Conservation (phyloP, 2,888 invertebrate genomes). For the Cheilosia scutellata region DNA sequence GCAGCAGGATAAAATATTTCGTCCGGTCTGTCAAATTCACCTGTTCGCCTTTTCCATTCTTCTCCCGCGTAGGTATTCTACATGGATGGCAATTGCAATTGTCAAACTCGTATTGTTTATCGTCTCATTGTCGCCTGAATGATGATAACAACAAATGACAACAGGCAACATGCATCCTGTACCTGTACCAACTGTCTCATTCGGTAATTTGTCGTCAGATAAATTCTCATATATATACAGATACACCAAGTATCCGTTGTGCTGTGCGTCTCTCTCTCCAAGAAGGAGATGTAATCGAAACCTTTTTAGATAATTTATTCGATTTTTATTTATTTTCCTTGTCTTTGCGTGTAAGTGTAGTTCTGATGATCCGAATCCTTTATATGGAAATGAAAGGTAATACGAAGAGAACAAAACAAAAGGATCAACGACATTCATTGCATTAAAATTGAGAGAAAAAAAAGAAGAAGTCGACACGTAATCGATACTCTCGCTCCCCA, state of each 20-base stretch:
- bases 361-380: slow-evolving; percentile 53
- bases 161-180: slow-evolving; percentile 47
- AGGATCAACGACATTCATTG: slow-evolving; percentile 75
- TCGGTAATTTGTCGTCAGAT: slow-evolving; percentile 50
- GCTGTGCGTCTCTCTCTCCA: not conserved
- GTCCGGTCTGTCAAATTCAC: slow-evolving; percentile 36
- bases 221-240: slow-evolving; percentile 6
- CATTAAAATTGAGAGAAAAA: slow-evolving; percentile 38
- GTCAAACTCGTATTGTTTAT: slow-evolving; percentile 63
- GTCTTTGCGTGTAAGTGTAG: slow-evolving; percentile 3
- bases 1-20: slow-evolving; percentile 42
- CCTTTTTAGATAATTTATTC: slow-evolving; percentile 69
- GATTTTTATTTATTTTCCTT: slow-evolving; percentile 59
- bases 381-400: slow-evolving; percentile 65
- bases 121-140: slow-evolving; percentile 69
- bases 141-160: slow-evolving; percentile 61
- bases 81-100: slow-evolving; percentile 43
- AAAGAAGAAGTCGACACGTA: slow-evolving; percentile 53
- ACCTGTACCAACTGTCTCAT: slow-evolving; percentile 53
- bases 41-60: slow-evolving; percentile 17
- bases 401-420: slow-evolving; percentile 58
- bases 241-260: not conserved
- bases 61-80: not conserved
- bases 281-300: slow-evolving; percentile 69
- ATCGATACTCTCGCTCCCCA: slow-evolving; percentile 63